Evolutionary conservation across 2,888 invertebrate species (phyloP), one percentile per base, ranked within the genome.

Genomic region (Temnothorax unifasciatus): DNA sequence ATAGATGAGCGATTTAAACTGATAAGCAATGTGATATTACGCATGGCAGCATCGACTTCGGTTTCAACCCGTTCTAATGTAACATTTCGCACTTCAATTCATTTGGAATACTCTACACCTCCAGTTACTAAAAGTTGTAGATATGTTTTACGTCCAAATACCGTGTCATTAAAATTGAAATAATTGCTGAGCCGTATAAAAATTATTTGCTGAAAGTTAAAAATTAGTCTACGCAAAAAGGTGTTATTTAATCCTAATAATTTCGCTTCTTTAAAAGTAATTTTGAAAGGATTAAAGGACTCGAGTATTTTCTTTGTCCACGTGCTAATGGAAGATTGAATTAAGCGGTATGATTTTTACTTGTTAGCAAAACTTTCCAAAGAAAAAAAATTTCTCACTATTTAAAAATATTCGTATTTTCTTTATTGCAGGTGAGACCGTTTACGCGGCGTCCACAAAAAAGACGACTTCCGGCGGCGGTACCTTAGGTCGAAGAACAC

Each of bases 401-500:
- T 47, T 82, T 38, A 54, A 69, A 84, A 47, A 69, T 54, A 69
- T 83, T 64, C 52, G 79, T 76, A 54, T 64, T 69, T 75, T 69
- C 52, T 81, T 61, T 50, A 44, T 77, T 77, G 38, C 88, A 93
- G 93, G 92, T 79, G 93, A 93, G 86, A 90, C 93, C 81, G 92
- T 93, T 85, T 93, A 93, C 84, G 93, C 93, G 47, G 92, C 93
- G 52, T 89, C 93, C 69, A 89, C 90, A 59, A 93, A 93, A 88
- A 93, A 93, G 88, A 95, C 89, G 95, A 96, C 90, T 95, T 95
- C 90, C 52, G 92, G 88, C 29, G 93, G 93, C 34, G 92, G 95
- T 95, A 85, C 96, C 95, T 77, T 96, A 95, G 88, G 95, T 95
- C 89, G 96, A 95, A 81, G 96, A 95, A 91, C 94, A 95, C 88